Percentiles rank a stretch among this genome's conserved stretches.
Conservation (phyloP, 2,797 vertebrate genomes). For the Channa striata region DNA sequence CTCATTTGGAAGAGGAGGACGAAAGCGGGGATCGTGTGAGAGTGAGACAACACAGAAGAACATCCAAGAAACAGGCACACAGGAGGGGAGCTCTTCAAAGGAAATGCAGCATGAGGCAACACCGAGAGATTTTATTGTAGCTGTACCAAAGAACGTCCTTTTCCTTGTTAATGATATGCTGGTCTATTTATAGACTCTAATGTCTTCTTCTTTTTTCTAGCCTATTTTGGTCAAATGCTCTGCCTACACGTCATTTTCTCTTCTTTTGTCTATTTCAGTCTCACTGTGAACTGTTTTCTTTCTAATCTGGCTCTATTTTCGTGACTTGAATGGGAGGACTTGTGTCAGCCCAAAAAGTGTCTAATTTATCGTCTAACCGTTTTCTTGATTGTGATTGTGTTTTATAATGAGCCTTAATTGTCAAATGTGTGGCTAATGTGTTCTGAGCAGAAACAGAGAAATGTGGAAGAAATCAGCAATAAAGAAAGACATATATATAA, state of each 20-base stretch:
- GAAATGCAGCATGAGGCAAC: slow-evolving; percentile 36
- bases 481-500: background rate
- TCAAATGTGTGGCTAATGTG: background rate
- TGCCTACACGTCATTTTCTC: slow-evolving; percentile 21
- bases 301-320: slow-evolving; percentile 54
- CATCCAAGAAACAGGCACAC: slow-evolving; percentile 28
- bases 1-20: background rate
- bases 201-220: slow-evolving; percentile 21
- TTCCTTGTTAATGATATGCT: slow-evolving; percentile 46
- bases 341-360: background rate
- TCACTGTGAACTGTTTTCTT: slow-evolving; percentile 19
- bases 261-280: slow-evolving; percentile 44
- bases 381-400: background rate
- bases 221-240: slow-evolving; percentile 59
- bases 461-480: no score
- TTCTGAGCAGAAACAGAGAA: background rate
- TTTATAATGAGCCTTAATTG: background rate
- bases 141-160: slow-evolving; percentile 26
- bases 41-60: slow-evolving; percentile 11
- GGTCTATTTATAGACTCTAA: slow-evolving; percentile 52
- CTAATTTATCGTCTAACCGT: slow-evolving; percentile 5
- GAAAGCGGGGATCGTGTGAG: slow-evolving; percentile 1
- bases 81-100: slow-evolving; percentile 1
- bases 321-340: slow-evolving; percentile 7
- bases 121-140: slow-evolving; percentile 7